Percentiles rank a stretch among this genome's conserved stretches.
Evolutionary conservation across 2,113 vertebrate genomes (phyloP).

Genomic region (Syngnathus typhle): DNA sequence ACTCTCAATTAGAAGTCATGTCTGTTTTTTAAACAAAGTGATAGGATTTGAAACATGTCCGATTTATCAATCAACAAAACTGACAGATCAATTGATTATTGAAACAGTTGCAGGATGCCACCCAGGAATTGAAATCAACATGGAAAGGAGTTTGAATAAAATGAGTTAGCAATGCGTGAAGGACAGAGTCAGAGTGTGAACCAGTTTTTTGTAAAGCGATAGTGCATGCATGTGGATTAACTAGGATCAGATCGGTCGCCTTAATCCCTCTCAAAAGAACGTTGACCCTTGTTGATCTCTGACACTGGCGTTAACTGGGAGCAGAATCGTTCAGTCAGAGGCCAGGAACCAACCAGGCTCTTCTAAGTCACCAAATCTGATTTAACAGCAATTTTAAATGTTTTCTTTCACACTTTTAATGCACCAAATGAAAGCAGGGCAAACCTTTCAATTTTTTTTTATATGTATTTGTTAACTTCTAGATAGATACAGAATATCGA

Average conservation of each 20-base stretch:
- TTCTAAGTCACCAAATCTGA: too few relatives aligned
- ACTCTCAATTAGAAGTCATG: too few relatives aligned
- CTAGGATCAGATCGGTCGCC: slow-evolving; percentile 42
- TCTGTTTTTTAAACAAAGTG: too few relatives aligned
- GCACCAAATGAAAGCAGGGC: not conserved
- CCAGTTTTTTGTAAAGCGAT: slow-evolving; percentile 32
- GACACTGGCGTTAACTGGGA: slow-evolving; percentile 36
- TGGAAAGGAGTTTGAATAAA: not conserved
- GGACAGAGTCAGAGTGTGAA: slow-evolving; percentile 9
- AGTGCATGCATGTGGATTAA: slow-evolving; percentile 47
- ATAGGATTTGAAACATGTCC: too few relatives aligned
- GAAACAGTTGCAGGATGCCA: not conserved
- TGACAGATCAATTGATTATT: too few relatives aligned
- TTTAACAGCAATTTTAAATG: not conserved
- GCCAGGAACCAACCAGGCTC: slow-evolving; percentile 6
- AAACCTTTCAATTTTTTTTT: not conserved
- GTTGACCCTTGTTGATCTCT: slow-evolving; percentile 44
- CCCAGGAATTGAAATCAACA: not conserved
- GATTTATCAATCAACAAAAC: too few relatives aligned
- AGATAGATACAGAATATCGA: not conserved
- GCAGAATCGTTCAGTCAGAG: slow-evolving; percentile 29
- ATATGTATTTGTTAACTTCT: not conserved
- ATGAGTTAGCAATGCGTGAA: not conserved
- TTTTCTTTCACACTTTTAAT: not conserved
- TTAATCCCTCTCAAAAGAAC: slow-evolving; percentile 53